phyloP scores from a whole-genome alignment of 2,113 vertebrate genomes.

The Anser cygnoides region DNA sequence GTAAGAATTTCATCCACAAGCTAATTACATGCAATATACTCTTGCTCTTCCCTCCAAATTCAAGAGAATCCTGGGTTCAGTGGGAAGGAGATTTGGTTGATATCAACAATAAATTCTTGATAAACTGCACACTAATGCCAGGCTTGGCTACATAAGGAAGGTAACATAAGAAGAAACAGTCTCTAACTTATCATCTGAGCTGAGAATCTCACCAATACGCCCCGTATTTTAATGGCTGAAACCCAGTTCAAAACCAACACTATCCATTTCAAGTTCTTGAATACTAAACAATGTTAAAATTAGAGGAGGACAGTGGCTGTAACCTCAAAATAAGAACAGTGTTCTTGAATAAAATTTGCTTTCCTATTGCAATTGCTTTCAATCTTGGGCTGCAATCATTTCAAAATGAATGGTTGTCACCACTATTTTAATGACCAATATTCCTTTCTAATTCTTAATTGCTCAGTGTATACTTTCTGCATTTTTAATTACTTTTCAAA shows the following conservation, averaged over 20 bases:
- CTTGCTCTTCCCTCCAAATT: background rate
- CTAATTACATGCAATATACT: background rate
- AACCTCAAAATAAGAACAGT: background rate
- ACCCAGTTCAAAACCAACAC: background rate
- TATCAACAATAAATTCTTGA: background rate
- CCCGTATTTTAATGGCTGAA: background rate
- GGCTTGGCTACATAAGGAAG: background rate
- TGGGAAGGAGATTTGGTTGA: background rate
- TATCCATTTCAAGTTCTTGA: background rate
- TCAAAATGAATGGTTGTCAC: background rate
- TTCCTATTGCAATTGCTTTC: background rate
- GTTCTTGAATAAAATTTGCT: background rate
- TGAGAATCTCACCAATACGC: background rate
- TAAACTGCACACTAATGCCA: background rate
- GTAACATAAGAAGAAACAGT: background rate
- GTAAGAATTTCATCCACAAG: background rate
- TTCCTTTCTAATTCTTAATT: background rate
- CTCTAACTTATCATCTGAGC: background rate
- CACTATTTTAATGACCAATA: background rate
- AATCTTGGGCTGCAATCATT: background rate
- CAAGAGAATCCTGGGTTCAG: background rate
- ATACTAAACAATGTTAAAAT: background rate
- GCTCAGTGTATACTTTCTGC: background rate
- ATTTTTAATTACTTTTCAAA: background rate
- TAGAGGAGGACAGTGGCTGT: background rate